These are phyloP conservation scores for Dicerorhinus sumatrensis DNA, from an alignment of 2,113 vertebrate species.

Conservation along the genomic window DNA sequence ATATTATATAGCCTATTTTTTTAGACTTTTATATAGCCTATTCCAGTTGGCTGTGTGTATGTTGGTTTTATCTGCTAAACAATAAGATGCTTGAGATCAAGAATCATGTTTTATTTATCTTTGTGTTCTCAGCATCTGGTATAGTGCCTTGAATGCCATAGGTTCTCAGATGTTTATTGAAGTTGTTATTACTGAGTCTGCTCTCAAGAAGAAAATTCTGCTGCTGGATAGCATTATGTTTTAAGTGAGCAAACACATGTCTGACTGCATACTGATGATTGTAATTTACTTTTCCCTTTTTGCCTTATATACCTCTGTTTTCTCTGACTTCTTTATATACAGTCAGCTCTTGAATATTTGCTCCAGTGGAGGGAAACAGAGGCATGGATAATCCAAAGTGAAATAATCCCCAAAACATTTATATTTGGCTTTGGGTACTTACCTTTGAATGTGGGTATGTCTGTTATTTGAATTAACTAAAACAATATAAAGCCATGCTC, in stretches of 20 bases:
- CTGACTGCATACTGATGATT: conserved; percentile 79
- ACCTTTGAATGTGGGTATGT: conserved; percentile 84
- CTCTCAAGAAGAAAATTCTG: conserved; percentile 66
- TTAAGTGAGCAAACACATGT: conserved; percentile 75
- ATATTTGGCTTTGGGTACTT: conserved; percentile 84
- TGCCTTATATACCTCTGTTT: conserved; percentile 82
- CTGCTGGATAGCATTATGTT: conserved; percentile 75
- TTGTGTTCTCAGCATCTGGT: conserved; percentile 44
- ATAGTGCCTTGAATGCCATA: conserved; percentile 46
- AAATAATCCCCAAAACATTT: conserved; percentile 82
- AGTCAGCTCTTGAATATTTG: conserved; percentile 85
- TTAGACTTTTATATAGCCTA: neutral
- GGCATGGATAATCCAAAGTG: conserved; percentile 83
- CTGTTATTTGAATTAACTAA: conserved; percentile 82
- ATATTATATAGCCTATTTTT: conserved; percentile 1
- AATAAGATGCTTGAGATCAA: conserved; percentile 24
- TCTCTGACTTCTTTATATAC: conserved; percentile 82
- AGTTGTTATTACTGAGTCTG: conserved; percentile 55
- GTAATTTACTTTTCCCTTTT: conserved; percentile 76
- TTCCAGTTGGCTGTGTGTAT: neutral
- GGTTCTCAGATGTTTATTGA: conserved; percentile 58
- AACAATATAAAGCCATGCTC: conserved; percentile 79
- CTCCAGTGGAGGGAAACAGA: conserved; percentile 84
- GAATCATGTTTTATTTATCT: conserved; percentile 60
- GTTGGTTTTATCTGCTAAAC: conserved; percentile 19